A percentile compares a stretch with the other conserved stretches of the same genome.
Evolutionary conservation across 2,888 invertebrate species (phyloP).

Genomic region (Adineta ricciae): DNA sequence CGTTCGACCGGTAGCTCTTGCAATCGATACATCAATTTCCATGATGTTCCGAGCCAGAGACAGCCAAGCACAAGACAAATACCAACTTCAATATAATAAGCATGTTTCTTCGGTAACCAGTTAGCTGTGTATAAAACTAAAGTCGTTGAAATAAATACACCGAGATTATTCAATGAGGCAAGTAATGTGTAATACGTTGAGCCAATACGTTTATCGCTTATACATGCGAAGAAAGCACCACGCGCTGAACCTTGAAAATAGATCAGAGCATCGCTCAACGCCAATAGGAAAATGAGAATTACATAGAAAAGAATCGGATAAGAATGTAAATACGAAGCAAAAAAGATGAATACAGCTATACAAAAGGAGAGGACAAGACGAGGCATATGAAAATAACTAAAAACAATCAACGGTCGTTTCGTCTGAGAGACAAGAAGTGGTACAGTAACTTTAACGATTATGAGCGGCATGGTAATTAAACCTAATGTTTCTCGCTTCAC

Average conservation of each 20-base stretch:
- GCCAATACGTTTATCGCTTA: background rate
- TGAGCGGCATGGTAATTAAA: background rate
- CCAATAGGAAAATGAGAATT: background rate
- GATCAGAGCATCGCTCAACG: background rate
- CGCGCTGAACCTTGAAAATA: background rate
- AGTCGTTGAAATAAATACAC: background rate
- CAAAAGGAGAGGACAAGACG: background rate
- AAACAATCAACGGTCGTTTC: background rate
- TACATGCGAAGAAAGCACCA: background rate
- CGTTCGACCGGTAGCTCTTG: background rate
- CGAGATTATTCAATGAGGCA: background rate
- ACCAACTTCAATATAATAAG: background rate
- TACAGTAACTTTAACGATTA: background rate
- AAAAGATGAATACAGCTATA: background rate
- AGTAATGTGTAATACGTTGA: background rate
- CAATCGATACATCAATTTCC: background rate
- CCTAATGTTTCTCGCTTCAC: background rate
- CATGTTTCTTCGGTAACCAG: background rate
- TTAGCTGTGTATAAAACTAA: background rate
- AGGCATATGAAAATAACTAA: background rate
- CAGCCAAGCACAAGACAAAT: background rate
- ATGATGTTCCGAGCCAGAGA: background rate
- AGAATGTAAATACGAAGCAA: background rate
- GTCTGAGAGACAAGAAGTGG: background rate
- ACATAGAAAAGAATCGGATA: background rate